Base-by-base conservation (phyloP, 2,113 vertebrate genomes). In the Takifugu bimaculatus region DNA sequence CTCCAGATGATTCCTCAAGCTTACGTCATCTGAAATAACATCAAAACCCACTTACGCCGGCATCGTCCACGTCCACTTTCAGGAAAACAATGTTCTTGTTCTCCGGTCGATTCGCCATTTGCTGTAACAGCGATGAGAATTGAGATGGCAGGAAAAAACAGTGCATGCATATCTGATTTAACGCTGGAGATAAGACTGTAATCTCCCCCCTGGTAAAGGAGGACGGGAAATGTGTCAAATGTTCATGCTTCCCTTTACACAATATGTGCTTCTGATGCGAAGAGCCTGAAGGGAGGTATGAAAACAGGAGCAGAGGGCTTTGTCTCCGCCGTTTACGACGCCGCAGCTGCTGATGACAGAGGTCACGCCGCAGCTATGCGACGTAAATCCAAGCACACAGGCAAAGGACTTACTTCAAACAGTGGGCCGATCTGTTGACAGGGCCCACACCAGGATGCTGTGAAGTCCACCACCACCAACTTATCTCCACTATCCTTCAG, bases 61-160 rank as follows among this genome's bases (percentile, higher is more conserved):
- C 93, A 0, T 94, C 93, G 61, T 99, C 96, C 82, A 97, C 93
- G 4, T 98, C 95, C 6, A 99, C 91, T 90, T 96, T 94, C 4
- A 96, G 75, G 85, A 99, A 99, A 14, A 96, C 42, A 32, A 95
- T 93, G 0, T 93, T 48, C 0, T 43, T 13, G 56, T 91, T 89
- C 0, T 90, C 50, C 4, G 56, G 0, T 0, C 0, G 70, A 5
- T 80, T 54, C 28, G 70, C 63, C 63, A 93, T 28, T 12, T 1
- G 0, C 95, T 98, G 72, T 45, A 57, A 39, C 32, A 57, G 35
- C 4, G 50, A 1, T 4, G 45, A 76, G 26, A 27, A 25, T 45
- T 20, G 2, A 61, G 6, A 45, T n/a, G 14, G 1, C n/a, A 48
- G 26, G 12, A 52, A 29, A 52, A 12, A 0, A 52, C 10, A 52